Base-by-base conservation (phyloP, 2,888 invertebrate genomes). In the Drosophila macrospina region DNA sequence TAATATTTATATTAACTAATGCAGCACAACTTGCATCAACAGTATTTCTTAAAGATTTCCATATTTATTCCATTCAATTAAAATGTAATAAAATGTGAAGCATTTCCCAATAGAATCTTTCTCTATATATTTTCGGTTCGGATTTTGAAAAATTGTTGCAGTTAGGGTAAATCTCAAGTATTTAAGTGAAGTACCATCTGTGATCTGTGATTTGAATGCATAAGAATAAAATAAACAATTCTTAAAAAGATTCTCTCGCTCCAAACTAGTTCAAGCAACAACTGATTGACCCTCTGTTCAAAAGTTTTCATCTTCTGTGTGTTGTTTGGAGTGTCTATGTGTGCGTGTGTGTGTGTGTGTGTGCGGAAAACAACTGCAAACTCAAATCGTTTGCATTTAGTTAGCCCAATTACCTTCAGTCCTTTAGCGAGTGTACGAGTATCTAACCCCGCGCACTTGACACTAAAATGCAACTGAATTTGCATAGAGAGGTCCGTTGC, bases 401-500 rank as follows among this genome's bases (percentile, higher is more conserved):
- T 78, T 64, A 59, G 61, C 60, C 47, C 73, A 62, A 78, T 72
- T 73, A 63, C 52, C 61, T 47, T 67, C 42, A 26, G 59, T 59
- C 34, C 34, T 54, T 45, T 20, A 44, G 50, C 37, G 39, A 30
- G 30, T 34, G 55, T n/a, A 32, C 5, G 28, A 36, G 55, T 15
- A 13, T n/a, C 47, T 32, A 30, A 37, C 10, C 5, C 51, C 51
- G 42, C 52, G 63, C 74, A 69, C 75, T 75, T 78, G 75, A 75
- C 78, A 78, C 78, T 44, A 48, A 75, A 73, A 72, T 44, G 42
- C 74, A 63, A 60, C 57, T 41, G 45, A 37, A 74, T 70, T 74
- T 74, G 68, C 62, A 67, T 74, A 56, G 50, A 57, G 47, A 16
- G 11, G 24, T 24, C 34, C 20, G 24, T 39, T 57, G 51, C 20